phyloP scores from a whole-genome alignment of 2,888 invertebrate genomes.

The Drosophila rubida region DNA sequence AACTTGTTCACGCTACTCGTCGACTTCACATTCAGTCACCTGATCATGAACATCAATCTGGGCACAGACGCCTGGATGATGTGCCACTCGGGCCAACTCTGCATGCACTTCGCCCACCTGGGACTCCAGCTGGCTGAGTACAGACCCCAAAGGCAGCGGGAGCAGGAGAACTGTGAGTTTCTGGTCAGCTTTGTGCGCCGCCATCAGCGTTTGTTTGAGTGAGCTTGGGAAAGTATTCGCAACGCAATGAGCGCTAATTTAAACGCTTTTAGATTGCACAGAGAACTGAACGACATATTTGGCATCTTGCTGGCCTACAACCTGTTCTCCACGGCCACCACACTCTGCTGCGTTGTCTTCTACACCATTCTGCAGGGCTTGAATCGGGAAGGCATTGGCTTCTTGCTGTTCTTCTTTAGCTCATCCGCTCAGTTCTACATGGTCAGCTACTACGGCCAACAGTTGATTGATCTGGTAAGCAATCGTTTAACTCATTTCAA shows the following conservation, averaged over 20 bases:
- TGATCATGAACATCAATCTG: conserved; percentile 23
- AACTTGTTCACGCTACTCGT: conserved; percentile 12
- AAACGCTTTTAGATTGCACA: conserved; percentile 31
- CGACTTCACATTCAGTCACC: conserved; percentile 20
- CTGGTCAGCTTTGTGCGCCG: conserved; percentile 24
- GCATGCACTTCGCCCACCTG: conserved; percentile 41
- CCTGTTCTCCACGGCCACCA: conserved; percentile 42
- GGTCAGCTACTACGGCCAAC: conserved; percentile 52
- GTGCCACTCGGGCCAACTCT: conserved; percentile 33
- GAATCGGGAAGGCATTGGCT: conserved; percentile 51
- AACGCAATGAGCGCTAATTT: not conserved
- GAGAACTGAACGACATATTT: conserved; percentile 46
- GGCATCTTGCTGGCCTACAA: conserved; percentile 52
- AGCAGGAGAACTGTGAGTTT: conserved; percentile 30
- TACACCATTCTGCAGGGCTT: conserved; percentile 50
- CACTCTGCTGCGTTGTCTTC: conserved; percentile 45
- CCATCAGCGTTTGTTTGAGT: conserved; percentile 37
- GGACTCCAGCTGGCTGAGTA: conserved; percentile 15
- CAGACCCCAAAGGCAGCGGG: conserved; percentile 3
- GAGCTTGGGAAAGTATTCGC: too few relatives aligned
- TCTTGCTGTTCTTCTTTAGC: conserved; percentile 35
- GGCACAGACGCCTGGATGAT: conserved; percentile 50
- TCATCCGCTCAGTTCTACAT: conserved; percentile 42
- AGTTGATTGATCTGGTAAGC: conserved; percentile 44
- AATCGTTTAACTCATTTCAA: accelerated